Percentiles rank a stretch among this genome's conserved stretches.
These are phyloP conservation scores for Parauchenoglanis punctatus DNA, from an alignment of 2,797 vertebrate species.

Conservation along the genomic window DNA sequence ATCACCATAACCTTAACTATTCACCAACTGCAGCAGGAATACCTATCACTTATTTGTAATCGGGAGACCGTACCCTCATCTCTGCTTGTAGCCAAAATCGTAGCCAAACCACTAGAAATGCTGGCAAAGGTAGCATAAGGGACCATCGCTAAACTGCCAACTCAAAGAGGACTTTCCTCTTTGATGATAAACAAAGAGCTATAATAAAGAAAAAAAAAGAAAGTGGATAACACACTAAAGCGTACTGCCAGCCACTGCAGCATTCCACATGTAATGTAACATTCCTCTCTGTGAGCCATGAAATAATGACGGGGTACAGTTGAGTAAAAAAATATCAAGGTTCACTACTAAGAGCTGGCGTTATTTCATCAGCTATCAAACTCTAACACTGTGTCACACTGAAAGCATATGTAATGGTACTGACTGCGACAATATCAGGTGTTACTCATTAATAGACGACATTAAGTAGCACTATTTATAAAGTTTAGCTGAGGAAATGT, in stretches of 20 bases:
- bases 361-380: constrained; percentile 16
- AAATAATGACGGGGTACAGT: neutral
- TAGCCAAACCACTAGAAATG: constrained; percentile 73
- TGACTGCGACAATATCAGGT: neutral
- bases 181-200: constrained; percentile 31
- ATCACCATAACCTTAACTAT: constrained; percentile 37
- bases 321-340: neutral
- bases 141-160: constrained; percentile 63
- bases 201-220: constrained; percentile 17
- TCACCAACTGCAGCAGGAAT: constrained; percentile 29
- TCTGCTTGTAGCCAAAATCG: constrained; percentile 72
- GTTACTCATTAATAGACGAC: neutral
- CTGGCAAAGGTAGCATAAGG: constrained; percentile 64
- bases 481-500: neutral
- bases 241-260: constrained; percentile 54
- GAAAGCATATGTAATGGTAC: neutral
- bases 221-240: neutral
- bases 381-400: neutral
- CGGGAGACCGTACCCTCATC: constrained; percentile 71
- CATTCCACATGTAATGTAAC: constrained; percentile 46
- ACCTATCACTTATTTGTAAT: constrained; percentile 10
- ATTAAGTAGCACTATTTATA: neutral
- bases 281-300: constrained; percentile 41
- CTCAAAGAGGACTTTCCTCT: constrained; percentile 26
- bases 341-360: neutral